Conservation (phyloP, 2,888 invertebrate species). For the Mesorhabditis spiculigera region DNA sequence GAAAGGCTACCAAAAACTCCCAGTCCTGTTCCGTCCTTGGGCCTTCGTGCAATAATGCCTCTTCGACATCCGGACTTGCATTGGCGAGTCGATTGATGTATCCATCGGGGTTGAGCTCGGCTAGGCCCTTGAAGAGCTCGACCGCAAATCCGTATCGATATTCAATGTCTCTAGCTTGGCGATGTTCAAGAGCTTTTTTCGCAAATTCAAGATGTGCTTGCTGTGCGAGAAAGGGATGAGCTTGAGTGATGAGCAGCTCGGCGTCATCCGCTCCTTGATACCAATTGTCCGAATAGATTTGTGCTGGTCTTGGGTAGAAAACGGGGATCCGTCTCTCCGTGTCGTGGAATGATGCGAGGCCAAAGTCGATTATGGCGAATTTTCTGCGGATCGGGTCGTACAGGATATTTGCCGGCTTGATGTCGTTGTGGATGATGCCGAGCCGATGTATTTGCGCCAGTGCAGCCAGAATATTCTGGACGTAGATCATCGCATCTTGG, state of each 20-base stretch:
- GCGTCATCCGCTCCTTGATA: neutral
- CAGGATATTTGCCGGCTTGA: slow-evolving; percentile 1
- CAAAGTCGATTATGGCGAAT: neutral
- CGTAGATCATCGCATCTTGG: slow-evolving; percentile 1
- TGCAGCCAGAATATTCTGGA: neutral
- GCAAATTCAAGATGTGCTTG: too few species aligned
- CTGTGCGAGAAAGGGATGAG: too few species aligned
- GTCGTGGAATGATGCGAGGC: neutral
- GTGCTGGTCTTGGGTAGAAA: too few species aligned
- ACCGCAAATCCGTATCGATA: neutral
- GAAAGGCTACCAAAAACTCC: too few species aligned
- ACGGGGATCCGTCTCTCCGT: neutral
- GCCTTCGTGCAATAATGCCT: too few species aligned
- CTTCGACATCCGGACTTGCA: too few species aligned
- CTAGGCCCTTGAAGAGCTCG: neutral
- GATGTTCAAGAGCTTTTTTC: too few species aligned
- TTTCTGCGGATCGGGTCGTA: neutral
- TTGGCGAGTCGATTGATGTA: neutral
- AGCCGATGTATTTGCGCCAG: neutral
- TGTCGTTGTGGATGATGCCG: slow-evolving; percentile 1
- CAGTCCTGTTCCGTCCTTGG: too few species aligned
- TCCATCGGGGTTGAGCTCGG: neutral
- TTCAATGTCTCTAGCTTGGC: neutral
- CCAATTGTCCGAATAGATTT: neutral
- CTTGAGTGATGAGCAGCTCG: too few species aligned